phyloP scores from a whole-genome alignment of 1,140 invertebrate species.

The Tenebrio molitor region DNA sequence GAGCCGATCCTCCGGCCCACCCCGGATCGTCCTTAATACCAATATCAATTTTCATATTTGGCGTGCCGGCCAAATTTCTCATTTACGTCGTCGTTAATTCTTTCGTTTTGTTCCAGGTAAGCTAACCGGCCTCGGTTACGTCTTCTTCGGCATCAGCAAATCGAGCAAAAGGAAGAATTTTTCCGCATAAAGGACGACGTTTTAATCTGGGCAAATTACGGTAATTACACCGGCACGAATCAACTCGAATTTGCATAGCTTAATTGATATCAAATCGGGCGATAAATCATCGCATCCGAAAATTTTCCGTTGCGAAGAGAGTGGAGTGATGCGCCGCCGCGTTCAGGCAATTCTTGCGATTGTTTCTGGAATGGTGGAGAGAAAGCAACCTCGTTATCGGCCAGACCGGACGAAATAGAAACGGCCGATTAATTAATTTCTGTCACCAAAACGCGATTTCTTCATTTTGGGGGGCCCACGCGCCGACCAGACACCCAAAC shows the following conservation, averaged over 20 bases:
- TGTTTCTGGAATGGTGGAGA: too few species aligned
- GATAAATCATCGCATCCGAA: constrained; percentile 25
- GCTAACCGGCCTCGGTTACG: constrained; percentile 15
- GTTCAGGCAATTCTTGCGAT: too few species aligned
- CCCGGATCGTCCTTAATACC: too few species aligned
- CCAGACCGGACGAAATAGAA: too few species aligned
- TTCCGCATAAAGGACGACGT: constrained; percentile 18
- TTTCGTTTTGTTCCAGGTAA: constrained; percentile 25
- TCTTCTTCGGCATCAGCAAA: constrained; percentile 11
- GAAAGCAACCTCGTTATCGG: constrained; percentile 26
- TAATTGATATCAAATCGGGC: constrained; percentile 24
- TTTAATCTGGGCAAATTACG: constrained; percentile 21
- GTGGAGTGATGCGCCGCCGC: too few species aligned
- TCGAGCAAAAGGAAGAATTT: constrained; percentile 1
- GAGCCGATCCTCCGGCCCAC: neutral
- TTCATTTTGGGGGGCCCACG: neutral
- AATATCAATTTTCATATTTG: constrained; percentile 12
- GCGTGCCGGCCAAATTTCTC: constrained; percentile 14
- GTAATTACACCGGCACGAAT: constrained; percentile 10
- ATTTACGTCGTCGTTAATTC: constrained; percentile 21
- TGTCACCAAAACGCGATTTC: neutral
- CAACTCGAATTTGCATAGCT: constrained; percentile 22
- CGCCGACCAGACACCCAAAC: neutral
- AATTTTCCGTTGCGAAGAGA: too few species aligned
- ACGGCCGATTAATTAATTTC: constrained; percentile 15